A percentile compares a stretch with the other conserved stretches of the same genome.
phyloP scores from a whole-genome alignment of 2,113 vertebrate species.

The Athene cunicularia region DNA sequence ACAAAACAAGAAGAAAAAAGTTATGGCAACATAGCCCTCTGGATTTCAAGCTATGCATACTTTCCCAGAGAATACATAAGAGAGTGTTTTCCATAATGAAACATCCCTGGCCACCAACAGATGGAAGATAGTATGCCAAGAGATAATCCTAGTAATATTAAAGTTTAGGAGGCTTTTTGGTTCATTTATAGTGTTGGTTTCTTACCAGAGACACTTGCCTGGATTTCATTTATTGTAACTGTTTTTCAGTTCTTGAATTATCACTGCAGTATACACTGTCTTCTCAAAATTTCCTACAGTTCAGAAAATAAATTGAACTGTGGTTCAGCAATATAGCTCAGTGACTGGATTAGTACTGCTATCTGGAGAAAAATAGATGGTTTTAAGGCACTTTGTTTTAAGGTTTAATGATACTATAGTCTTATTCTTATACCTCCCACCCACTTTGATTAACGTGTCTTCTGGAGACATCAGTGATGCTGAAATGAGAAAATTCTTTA shows the following conservation, averaged over 20 bases:
- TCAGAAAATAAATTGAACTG: neutral
- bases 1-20: constrained; percentile 24
- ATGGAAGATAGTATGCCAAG: neutral
- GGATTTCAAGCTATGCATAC: constrained; percentile 25
- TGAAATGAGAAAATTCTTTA: neutral
- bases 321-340: neutral
- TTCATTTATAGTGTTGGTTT: neutral
- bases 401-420: neutral
- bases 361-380: neutral
- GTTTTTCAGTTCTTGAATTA: constrained; percentile 9
- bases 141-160: neutral
- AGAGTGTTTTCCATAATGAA: constrained; percentile 3
- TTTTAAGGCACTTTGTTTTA: neutral
- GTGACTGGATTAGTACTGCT: neutral
- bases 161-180: neutral
- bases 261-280: neutral
- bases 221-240: neutral
- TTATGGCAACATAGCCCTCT: constrained; percentile 10
- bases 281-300: neutral
- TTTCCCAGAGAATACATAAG: neutral
- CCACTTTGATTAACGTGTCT: neutral
- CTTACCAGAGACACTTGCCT: neutral
- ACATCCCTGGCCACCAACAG: neutral
- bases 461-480: neutral
- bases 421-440: neutral